Conservation (phyloP, 2,113 vertebrate species). For the Mus musculus region DNA sequence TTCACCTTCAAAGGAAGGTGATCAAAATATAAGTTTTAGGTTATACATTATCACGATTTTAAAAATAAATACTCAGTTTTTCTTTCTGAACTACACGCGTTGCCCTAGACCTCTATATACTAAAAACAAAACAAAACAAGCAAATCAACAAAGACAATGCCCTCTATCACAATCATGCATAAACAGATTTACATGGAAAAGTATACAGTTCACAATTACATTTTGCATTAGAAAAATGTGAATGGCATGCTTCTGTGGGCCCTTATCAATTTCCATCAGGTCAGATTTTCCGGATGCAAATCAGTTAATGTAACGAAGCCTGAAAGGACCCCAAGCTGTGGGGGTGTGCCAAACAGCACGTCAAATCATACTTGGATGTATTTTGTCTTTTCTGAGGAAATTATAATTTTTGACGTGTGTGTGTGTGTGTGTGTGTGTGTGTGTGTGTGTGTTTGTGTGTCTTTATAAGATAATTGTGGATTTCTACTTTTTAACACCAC, state of each 20-base stretch:
- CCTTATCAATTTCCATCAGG: background rate
- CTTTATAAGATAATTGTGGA: slow-evolving; percentile 46
- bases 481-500: slow-evolving; percentile 48
- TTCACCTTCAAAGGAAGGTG: background rate
- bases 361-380: background rate
- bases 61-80: slow-evolving; percentile 49
- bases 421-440: background rate
- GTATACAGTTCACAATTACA: background rate
- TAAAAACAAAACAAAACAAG: background rate
- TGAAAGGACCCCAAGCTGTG: background rate
- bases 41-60: background rate
- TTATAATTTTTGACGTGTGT: slow-evolving; percentile 30
- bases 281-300: background rate
- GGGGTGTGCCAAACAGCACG: background rate
- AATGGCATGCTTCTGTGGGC: slow-evolving; percentile 5
- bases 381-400: slow-evolving; percentile 40
- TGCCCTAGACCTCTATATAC: background rate
- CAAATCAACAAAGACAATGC: background rate
- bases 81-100: background rate
- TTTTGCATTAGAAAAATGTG: slow-evolving; percentile 10
- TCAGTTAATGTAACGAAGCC: background rate
- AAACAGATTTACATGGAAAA: slow-evolving; percentile 28
- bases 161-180: background rate
- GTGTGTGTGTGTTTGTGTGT: too few relatives aligned
- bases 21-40: background rate